Base-by-base conservation (phyloP, 2,888 invertebrate genomes). In the Caenorhabditis panamensis region DNA sequence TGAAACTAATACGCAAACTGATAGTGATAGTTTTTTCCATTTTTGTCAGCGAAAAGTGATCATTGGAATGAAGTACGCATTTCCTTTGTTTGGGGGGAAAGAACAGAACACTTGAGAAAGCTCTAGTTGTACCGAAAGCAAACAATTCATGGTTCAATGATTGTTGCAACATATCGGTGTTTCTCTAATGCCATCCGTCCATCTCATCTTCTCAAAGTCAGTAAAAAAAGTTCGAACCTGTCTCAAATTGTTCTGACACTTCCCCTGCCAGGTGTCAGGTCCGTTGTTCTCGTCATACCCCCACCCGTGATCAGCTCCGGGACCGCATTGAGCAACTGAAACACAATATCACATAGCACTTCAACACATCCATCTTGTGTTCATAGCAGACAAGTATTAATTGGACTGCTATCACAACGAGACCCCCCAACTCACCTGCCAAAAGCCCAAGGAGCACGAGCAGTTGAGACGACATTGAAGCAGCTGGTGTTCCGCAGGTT, bases 261-360 rank as follows among this genome's bases (percentile, higher is more conserved):
- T 69, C 37, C 88, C 88, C 37, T 59, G 63, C 89, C 89, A 89
- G 8, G 78, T 80, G 36, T 84, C 81, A 0, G 89, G 89, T 11
- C 89, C 89, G 44, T 89, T 82, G 28, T 84, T 24, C 18, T 71
- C 73, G 1, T 82, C 79, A 75, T 90, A 89, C 31, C 89, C 89
- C 89, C 89, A 89, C 31, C 69, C 82, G 37, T 76, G 79, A 31
- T 77, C 82, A 16, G 37, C 63, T 54, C 68, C 77, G 6, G 71
- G 62, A 36, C 76, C 76, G 37, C 81, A 67, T 36, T 44, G 47
- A 54, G 68, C 67, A 37, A 68, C 81, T 81, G 59, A 76, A 81
- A 72, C 64, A 61, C 28, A 37, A 49, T 31, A 44, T 53, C 53
- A 22, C 61, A 49, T 22, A 2, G 20, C 5, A 13, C 8, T 49